Percentiles rank a stretch among this genome's conserved stretches.
These are phyloP conservation scores for Scaptomyza cyrtandrae DNA, from an alignment of 2,888 invertebrate genomes.

Conservation along the genomic window DNA sequence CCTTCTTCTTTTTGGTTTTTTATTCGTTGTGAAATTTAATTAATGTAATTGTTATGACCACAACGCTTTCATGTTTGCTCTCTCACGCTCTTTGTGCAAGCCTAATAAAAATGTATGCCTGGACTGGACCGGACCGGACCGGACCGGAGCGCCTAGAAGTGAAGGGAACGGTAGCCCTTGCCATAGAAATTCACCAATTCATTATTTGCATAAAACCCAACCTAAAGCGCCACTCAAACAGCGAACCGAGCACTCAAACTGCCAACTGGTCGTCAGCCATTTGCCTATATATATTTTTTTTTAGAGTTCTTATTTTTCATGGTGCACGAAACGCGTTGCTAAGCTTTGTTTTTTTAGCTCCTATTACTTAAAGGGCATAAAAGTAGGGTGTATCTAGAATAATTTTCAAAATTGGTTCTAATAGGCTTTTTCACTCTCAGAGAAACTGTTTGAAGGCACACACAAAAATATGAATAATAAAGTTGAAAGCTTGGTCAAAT, in stretches of 20 bases:
- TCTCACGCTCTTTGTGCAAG: slow-evolving; percentile 11
- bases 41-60: slow-evolving; percentile 75
- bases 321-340: slow-evolving; percentile 24
- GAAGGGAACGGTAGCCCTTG: background rate
- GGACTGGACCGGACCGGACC: background rate
- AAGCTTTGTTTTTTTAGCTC: slow-evolving; percentile 19
- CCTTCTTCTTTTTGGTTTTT: slow-evolving; percentile 1
- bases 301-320: background rate
- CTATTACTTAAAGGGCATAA: background rate
- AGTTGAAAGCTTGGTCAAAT: no score
- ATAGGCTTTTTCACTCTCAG: no score
- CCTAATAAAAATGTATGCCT: slow-evolving; percentile 54
- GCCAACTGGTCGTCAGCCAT: slow-evolving; percentile 16
- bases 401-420: no score
- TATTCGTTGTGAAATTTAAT: slow-evolving; percentile 63
- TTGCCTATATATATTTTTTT: slow-evolving; percentile 47
- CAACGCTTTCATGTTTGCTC: slow-evolving; percentile 31
- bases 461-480: no score
- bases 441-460: no score
- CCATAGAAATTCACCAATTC: slow-evolving; percentile 59
- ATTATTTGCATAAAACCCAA: slow-evolving; percentile 60
- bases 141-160: background rate
- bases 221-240: slow-evolving; percentile 50
- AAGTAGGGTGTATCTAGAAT: slow-evolving; percentile 1
- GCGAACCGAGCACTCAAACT: slow-evolving; percentile 26